These are phyloP conservation scores for Molossus molossus DNA, from an alignment of 2,797 vertebrate genomes.

Conservation along the genomic window DNA sequence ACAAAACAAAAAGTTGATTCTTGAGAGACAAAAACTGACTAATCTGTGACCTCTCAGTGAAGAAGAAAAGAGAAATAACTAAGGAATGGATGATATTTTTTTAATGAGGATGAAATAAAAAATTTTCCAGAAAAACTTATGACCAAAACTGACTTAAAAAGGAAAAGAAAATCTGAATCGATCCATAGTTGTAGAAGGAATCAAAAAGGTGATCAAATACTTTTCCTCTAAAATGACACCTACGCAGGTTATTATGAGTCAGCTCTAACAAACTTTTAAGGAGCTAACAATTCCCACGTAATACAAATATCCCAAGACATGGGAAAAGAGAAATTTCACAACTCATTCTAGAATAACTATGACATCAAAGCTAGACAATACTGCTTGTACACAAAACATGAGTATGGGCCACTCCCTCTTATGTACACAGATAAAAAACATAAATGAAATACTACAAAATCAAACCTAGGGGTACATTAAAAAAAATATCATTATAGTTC, in stretches of 20 bases:
- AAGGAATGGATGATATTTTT: conserved; percentile 5
- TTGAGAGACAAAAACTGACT: not conserved
- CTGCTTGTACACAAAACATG: not conserved
- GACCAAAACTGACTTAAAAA: conserved; percentile 28
- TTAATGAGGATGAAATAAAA: conserved; percentile 9
- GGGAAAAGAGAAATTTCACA: conserved; percentile 1
- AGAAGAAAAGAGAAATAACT: conserved; percentile 34
- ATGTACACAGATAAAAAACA: not conserved
- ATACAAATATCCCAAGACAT: not conserved
- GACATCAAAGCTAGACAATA: conserved; percentile 11
- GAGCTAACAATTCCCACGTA: not conserved
- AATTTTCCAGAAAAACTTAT: not conserved
- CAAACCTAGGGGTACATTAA: conserved; percentile 1
- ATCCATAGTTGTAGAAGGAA: not conserved
- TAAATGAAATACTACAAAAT: conserved; percentile 21
- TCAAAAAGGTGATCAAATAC: not conserved
- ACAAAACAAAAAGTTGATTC: conserved; percentile 39
- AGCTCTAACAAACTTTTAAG: not conserved
- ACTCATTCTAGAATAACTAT: not conserved
- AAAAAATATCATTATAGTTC: not conserved
- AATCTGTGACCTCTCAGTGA: not conserved
- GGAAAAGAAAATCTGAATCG: not conserved
- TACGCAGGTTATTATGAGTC: not conserved
- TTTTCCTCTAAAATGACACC: not conserved
- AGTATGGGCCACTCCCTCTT: not conserved